Evolutionary conservation across 2,888 invertebrate species (phyloP), one percentile per base, ranked within the genome.

Genomic region (Eupithecia subfuscata): DNA sequence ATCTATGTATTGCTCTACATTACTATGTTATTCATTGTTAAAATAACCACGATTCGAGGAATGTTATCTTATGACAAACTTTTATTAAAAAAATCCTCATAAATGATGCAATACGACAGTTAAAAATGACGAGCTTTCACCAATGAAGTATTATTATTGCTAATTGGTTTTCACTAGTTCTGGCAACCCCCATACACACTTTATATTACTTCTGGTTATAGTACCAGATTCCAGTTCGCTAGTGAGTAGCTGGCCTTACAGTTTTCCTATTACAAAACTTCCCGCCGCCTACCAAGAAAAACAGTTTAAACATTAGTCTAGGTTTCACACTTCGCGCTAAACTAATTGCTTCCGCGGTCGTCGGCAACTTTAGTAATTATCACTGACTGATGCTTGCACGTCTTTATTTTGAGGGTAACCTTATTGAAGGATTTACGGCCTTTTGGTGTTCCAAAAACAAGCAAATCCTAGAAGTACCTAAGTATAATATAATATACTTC

Each of bases 331-430:
- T 72, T 75, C 48, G 72, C 74, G 78, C 82, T 65, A 76, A 84
- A 87, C 87, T 86, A 88, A 89, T 88, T 86, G 84, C 86, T 85
- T 82, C 79, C 82, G 79, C 71, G 70, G 76, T 82, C 74, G 77
- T 82, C 82, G 83, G 84, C 84, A 85, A 90, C 89, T 90, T 90
- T 89, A 80, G 85, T 84, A 89, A 90, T 90, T 90, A 90, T 85
- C 85, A 83, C 84, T 86, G 85, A 82, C 84, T 84, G 85, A 86
- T 87, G 84, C 77, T 45, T 18, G 74, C 37, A 71, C 76, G 65
- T 76, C 74, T 76, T 69, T 43, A 65, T 76, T 65, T 40, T 34
- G 45, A 67, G 14, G 12, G 34, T 6, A 12, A 64, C 30, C 22
- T 34, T 64, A 37, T 67, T 40, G 7, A 12, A 67, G n/a, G 22